Percentiles rank a stretch among this genome's conserved stretches.
Conservation (phyloP, 2,888 invertebrate species). For the Pharmacophagus antenor region DNA sequence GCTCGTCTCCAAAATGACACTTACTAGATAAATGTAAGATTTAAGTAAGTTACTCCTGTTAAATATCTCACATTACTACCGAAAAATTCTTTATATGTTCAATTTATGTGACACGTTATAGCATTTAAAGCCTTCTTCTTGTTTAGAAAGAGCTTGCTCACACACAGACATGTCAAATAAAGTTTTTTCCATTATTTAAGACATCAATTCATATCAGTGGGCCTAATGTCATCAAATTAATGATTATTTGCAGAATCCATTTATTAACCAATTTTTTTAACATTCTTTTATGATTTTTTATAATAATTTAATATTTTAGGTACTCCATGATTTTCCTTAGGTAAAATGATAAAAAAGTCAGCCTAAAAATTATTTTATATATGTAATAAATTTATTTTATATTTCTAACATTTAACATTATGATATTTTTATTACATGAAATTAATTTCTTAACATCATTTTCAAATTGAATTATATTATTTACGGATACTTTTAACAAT, state of each 20-base stretch:
- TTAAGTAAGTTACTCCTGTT: neutral
- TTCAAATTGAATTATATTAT: too few relatives aligned
- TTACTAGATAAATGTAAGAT: slow-evolving; percentile 1
- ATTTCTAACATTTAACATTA: too few relatives aligned
- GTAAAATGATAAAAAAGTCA: too few relatives aligned
- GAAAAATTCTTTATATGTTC: neutral
- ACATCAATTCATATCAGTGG: slow-evolving; percentile 1
- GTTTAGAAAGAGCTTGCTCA: neutral
- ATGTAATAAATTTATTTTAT: neutral
- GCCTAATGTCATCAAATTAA: slow-evolving; percentile 11
- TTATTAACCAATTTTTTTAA: slow-evolving; percentile 5
- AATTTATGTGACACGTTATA: neutral
- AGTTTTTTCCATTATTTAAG: neutral
- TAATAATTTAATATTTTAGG: slow-evolving; percentile 14
- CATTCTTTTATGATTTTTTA: slow-evolving; percentile 3
- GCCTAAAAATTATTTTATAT: neutral
- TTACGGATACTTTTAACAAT: neutral
- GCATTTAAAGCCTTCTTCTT: neutral
- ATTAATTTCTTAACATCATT: too few relatives aligned
- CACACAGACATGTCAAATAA: neutral
- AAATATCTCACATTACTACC: neutral
- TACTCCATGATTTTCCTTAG: too few relatives aligned
- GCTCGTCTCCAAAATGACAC: slow-evolving; percentile 17
- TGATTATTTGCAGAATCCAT: slow-evolving; percentile 7
- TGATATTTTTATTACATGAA: too few relatives aligned